phyloP scores from a whole-genome alignment of 2,888 invertebrate species.

The Branchipolynoe longqiensis region DNA sequence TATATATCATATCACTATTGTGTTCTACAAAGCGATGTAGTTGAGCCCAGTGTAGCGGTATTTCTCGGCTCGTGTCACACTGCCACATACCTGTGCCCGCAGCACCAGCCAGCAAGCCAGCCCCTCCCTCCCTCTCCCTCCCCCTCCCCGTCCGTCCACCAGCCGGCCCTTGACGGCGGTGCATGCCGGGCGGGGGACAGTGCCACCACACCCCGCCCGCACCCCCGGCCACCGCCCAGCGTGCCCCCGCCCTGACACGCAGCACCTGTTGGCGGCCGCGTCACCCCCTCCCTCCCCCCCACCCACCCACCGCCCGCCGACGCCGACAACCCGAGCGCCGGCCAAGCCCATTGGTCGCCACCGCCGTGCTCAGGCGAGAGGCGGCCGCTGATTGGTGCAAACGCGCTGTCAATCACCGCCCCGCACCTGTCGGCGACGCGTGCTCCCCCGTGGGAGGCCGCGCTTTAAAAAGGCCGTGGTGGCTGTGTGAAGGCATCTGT shows the following conservation, averaged over 20 bases:
- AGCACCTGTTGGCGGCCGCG: slow-evolving; percentile 45
- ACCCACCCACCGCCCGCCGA: not conserved
- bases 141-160: not conserved
- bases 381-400: slow-evolving; percentile 1
- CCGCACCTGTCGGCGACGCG: slow-evolving; percentile 53
- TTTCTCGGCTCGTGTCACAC: slow-evolving; percentile 2
- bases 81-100: slow-evolving; percentile 6
- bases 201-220: slow-evolving; percentile 19
- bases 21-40: no score
- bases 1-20: no score
- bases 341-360: slow-evolving; percentile 40
- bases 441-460: slow-evolving; percentile 9
- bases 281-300: not conserved
- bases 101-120: no score
- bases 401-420: slow-evolving; percentile 7
- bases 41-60: slow-evolving; percentile 9
- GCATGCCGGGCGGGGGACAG: not conserved
- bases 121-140: not conserved
- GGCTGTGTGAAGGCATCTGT: slow-evolving; percentile 20
- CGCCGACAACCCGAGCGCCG: not conserved
- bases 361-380: not conserved
- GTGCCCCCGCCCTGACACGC: slow-evolving; percentile 32
- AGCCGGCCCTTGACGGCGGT: not conserved
- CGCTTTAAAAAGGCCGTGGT: not conserved
- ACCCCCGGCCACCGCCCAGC: slow-evolving; percentile 1